phyloP scores from a whole-genome alignment of 2,113 vertebrate genomes.

The Brachyhypopomus gauderio region DNA sequence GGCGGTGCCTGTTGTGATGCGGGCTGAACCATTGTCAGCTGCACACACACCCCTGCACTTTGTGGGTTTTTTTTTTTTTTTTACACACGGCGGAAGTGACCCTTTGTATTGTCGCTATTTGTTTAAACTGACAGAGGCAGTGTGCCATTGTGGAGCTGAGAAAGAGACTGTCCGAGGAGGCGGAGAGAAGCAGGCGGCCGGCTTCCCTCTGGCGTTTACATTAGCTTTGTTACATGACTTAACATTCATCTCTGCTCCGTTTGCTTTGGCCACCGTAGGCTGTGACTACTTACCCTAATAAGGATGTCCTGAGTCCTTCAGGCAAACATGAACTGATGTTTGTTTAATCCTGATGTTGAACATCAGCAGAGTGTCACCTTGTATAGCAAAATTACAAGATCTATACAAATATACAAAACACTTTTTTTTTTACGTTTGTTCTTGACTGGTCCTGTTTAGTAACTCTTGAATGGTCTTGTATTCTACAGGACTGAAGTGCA shows the following conservation, averaged over 20 bases:
- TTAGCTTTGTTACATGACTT: constrained; percentile 45
- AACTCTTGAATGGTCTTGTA: not conserved
- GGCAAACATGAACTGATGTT: not conserved
- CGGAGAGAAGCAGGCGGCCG: constrained; percentile 65
- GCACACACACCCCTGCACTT: constrained; percentile 60
- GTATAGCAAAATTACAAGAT: too few relatives aligned
- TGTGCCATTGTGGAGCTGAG: constrained; percentile 66
- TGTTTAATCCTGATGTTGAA: too few relatives aligned
- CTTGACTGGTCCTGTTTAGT: too few relatives aligned
- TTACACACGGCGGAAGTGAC: constrained; percentile 68
- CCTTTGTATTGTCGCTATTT: constrained; percentile 72
- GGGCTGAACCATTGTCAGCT: constrained; percentile 60
- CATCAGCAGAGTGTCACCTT: too few relatives aligned
- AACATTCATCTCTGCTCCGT: constrained; percentile 39
- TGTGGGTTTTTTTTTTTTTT: constrained; percentile 44
- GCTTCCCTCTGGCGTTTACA: constrained; percentile 55
- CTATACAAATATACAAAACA: too few relatives aligned
- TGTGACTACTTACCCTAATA: constrained; percentile 29
- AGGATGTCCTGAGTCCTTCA: not conserved
- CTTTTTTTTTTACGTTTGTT: too few relatives aligned
- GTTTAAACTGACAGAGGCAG: constrained; percentile 68
- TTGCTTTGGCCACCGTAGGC: constrained; percentile 41
- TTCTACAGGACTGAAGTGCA: not conserved
- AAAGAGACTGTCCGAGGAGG: constrained; percentile 70
- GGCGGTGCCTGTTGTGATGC: constrained; percentile 73